phyloP scores from a whole-genome alignment of 37 sponge, comb jelly and placozoan genomes.

The Haliclona indistincta region DNA sequence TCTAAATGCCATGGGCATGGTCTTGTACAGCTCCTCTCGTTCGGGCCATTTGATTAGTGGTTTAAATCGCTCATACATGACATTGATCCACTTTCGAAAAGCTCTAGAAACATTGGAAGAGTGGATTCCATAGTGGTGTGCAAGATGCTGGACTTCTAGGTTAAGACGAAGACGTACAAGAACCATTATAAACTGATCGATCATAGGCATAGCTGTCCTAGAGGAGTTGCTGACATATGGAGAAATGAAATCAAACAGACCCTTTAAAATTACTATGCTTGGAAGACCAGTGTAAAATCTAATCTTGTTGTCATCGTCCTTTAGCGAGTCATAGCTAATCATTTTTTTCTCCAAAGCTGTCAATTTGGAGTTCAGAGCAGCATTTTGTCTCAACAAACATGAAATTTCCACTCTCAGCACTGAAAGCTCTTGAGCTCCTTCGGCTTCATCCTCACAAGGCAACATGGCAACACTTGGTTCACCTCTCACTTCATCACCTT shows the following conservation, averaged over 20 bases:
- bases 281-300: constrained; percentile 13
- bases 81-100: constrained; percentile 19
- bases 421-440: too few species aligned
- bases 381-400: too few species aligned
- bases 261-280: not conserved
- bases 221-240: not conserved
- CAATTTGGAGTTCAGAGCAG: too few species aligned
- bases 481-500: too few species aligned
- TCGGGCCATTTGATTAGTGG: constrained; percentile 14
- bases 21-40: not conserved
- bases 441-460: too few species aligned
- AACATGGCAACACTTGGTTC: too few species aligned
- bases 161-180: not conserved
- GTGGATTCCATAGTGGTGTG: not conserved
- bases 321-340: too few species aligned
- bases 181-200: constrained; percentile 10
- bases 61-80: constrained; percentile 7
- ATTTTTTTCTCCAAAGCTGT: too few species aligned
- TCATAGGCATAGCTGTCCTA: not conserved
- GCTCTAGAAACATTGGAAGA: not conserved
- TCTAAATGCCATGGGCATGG: constrained; percentile 13
- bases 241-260: not conserved
- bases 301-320: not conserved
- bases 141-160: not conserved
- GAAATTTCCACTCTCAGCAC: too few species aligned